These are phyloP conservation scores for Athalia cordata DNA, from an alignment of 2,888 invertebrate genomes.

Conservation along the genomic window DNA sequence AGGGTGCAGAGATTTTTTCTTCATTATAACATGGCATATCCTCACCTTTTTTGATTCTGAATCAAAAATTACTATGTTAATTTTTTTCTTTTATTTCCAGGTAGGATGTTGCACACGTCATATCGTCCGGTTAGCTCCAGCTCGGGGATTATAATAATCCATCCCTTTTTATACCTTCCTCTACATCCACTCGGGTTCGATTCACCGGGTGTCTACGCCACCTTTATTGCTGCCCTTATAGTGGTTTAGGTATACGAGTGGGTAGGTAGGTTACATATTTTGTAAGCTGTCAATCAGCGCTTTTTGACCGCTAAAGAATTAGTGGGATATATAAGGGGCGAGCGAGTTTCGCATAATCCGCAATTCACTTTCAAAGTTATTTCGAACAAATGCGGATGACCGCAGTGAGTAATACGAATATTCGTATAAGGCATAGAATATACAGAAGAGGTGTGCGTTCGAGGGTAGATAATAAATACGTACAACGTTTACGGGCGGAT, in stretches of 20 bases:
- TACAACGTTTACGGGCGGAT: slow-evolving; percentile 7
- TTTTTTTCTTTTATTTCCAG: not conserved
- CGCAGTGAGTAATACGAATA: slow-evolving; percentile 6
- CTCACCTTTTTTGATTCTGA: not conserved
- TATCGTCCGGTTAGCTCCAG: not conserved
- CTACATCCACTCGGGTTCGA: not conserved
- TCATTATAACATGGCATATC: no score
- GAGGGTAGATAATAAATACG: not conserved
- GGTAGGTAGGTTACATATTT: not conserved
- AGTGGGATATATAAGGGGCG: not conserved
- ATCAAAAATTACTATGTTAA: slow-evolving; percentile 12
- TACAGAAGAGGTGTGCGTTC: slow-evolving; percentile 4
- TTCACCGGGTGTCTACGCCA: slow-evolving; percentile 8
- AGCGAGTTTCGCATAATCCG: not conserved
- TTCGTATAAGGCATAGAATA: not conserved
- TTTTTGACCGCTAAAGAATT: slow-evolving; percentile 1
- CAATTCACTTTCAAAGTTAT: slow-evolving; percentile 32
- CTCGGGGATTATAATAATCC: not conserved
- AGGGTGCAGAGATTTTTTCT: no score
- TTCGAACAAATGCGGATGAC: slow-evolving; percentile 27
- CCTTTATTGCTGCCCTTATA: not conserved
- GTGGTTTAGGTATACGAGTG: not conserved
- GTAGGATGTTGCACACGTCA: not conserved
- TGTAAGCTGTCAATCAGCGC: slow-evolving; percentile 15
- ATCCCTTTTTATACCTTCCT: slow-evolving; percentile 18